Conservation (phyloP, 2,888 invertebrate species). For the Callinectes sapidus region DNA sequence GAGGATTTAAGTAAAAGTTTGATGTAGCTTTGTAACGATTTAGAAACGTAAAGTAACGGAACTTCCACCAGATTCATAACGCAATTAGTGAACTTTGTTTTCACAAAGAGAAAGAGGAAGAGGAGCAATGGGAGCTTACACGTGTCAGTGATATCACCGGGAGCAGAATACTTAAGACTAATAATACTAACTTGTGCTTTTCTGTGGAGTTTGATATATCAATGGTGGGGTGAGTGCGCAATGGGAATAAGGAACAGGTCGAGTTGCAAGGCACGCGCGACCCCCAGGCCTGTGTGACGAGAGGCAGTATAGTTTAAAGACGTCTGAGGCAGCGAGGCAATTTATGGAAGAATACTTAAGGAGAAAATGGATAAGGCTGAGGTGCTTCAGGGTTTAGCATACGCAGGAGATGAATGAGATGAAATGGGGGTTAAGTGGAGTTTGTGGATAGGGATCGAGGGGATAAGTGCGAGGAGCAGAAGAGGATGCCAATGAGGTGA, state of each 20-base stretch:
- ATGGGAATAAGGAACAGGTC: neutral
- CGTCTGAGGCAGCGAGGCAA: neutral
- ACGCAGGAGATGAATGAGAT: neutral
- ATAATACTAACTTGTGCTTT: too few species aligned
- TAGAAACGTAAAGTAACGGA: too few species aligned
- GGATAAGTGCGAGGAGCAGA: neutral
- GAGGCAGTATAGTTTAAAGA: neutral
- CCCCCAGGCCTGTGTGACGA: neutral
- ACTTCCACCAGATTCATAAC: too few species aligned
- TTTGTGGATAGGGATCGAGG: slow-evolving; percentile 11
- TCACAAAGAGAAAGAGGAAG: neutral
- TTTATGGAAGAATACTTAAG: neutral
- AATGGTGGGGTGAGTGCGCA: neutral
- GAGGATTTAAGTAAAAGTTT: neutral
- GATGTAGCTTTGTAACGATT: neutral
- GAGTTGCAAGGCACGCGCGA: neutral
- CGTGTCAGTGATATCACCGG: neutral
- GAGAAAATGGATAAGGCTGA: neutral
- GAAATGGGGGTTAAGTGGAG: neutral
- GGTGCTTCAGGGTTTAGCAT: neutral
- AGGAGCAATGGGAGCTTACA: neutral
- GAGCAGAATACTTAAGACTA: neutral
- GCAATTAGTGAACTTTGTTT: neutral
- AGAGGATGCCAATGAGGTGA: neutral
- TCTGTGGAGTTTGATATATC: neutral